These are phyloP conservation scores for Porites lobata DNA, from an alignment of 92 coral and sea anemone species.

Conservation along the genomic window DNA sequence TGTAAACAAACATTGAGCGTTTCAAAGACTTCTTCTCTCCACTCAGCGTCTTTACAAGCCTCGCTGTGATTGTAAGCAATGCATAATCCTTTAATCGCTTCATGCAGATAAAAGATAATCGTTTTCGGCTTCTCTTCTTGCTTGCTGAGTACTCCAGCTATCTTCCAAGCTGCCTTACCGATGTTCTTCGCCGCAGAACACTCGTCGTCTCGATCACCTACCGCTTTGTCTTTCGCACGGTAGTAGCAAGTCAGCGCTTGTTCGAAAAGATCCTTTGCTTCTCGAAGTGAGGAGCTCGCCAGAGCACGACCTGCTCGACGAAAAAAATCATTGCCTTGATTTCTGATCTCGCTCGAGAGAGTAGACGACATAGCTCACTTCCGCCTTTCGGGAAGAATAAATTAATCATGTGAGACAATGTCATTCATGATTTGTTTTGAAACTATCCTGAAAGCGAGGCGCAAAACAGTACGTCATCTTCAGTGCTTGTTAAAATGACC, in stretches of 20 bases:
- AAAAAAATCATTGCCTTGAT: constrained; percentile 46
- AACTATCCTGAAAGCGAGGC: too few relatives aligned
- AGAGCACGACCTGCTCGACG: constrained; percentile 29
- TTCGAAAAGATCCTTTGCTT: constrained; percentile 28
- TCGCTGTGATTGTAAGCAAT: constrained; percentile 67
- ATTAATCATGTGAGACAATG: too few relatives aligned
- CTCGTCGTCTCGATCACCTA: constrained; percentile 53
- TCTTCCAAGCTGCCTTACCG: constrained; percentile 87
- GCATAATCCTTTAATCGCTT: constrained; percentile 74
- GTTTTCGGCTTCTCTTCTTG: constrained; percentile 43
- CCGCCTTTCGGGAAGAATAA: too few relatives aligned
- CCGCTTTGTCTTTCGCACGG: constrained; percentile 31
- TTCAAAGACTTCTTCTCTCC: constrained; percentile 70
- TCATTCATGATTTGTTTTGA: too few relatives aligned
- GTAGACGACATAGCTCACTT: not conserved
- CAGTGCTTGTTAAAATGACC: too few relatives aligned
- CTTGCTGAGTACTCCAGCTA: constrained; percentile 60
- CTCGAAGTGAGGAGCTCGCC: not conserved
- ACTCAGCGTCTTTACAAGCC: constrained; percentile 61
- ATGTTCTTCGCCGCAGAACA: constrained; percentile 87
- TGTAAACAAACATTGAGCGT: constrained; percentile 74
- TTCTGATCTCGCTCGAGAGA: constrained; percentile 21
- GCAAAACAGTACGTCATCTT: too few relatives aligned
- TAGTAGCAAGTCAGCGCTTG: constrained; percentile 38
- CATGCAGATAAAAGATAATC: constrained; percentile 74